Evolutionary conservation across 2,888 invertebrate genomes (phyloP).

Genomic region (Choristoneura rosaceana): DNA sequence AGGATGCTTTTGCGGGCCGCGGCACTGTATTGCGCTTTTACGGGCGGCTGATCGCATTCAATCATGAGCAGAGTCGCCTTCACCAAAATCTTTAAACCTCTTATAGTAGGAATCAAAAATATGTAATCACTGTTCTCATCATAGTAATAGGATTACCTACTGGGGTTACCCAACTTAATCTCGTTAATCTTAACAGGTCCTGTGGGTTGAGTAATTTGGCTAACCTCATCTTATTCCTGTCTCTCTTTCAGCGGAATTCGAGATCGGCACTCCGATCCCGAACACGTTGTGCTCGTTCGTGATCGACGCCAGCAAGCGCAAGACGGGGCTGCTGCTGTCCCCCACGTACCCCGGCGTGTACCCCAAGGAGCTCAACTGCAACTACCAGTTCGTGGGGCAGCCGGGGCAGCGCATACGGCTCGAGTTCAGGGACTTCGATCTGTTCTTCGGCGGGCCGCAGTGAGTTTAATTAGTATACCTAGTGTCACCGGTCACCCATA

Average conservation of each 20-base stretch:
- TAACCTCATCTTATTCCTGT: not conserved
- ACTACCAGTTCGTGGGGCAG: slow-evolving; percentile 96
- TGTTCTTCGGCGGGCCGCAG: slow-evolving; percentile 99
- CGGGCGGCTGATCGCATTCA: too few relatives aligned
- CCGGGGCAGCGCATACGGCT: slow-evolving; percentile 96
- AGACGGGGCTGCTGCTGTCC: slow-evolving; percentile 95
- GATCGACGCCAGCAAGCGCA: slow-evolving; percentile 90
- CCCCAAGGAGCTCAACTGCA: slow-evolving; percentile 97
- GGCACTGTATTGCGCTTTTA: too few relatives aligned
- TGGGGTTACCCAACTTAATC: too few relatives aligned
- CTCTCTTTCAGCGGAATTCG: slow-evolving; percentile 93
- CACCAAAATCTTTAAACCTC: too few relatives aligned
- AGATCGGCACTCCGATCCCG: slow-evolving; percentile 95
- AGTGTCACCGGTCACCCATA: too few relatives aligned
- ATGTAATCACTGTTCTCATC: too few relatives aligned
- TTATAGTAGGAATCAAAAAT: too few relatives aligned
- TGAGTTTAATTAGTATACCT: slow-evolving; percentile 83
- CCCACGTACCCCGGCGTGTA: slow-evolving; percentile 99
- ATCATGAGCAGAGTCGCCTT: too few relatives aligned
- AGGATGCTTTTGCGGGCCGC: too few relatives aligned
- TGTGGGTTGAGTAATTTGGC: too few relatives aligned
- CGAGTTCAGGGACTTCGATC: slow-evolving; percentile 98
- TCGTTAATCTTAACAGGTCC: too few relatives aligned
- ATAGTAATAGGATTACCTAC: too few relatives aligned
- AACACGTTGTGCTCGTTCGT: slow-evolving; percentile 95